A percentile compares a stretch with the other conserved stretches of the same genome.
Conservation (phyloP, 2,888 invertebrate species). For the Sipunculus nudus region DNA sequence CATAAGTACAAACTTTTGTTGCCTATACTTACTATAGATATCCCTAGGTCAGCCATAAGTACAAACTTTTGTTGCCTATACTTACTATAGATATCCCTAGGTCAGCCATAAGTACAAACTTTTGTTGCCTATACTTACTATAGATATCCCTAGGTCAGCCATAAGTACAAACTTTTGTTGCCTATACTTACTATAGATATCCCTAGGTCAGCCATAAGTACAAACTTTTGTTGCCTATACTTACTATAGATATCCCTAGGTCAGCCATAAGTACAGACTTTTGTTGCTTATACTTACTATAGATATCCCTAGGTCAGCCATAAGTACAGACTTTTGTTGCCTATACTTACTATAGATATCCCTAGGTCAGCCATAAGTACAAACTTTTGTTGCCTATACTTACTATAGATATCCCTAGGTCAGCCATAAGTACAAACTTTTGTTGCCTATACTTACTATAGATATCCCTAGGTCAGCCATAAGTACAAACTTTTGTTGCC, state of each 20-base stretch:
- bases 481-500: conserved; percentile 72
- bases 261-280: conserved; percentile 98
- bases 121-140: conserved; percentile 54
- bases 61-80: conserved; percentile 66
- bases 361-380: conserved; percentile 95
- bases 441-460: conserved; percentile 53
- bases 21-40: conserved; percentile 69
- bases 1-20: conserved; percentile 83
- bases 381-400: conserved; percentile 38
- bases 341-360: conserved; percentile 71
- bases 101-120: conserved; percentile 96
- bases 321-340: conserved; percentile 75
- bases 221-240: conserved; percentile 57
- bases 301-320: conserved; percentile 92
- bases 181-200: conserved; percentile 71
- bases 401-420: conserved; percentile 79
- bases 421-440: conserved; percentile 97
- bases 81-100: conserved; percentile 76
- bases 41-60: conserved; percentile 95
- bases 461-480: conserved; percentile 95
- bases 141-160: conserved; percentile 89
- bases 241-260: conserved; percentile 76
- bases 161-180: conserved; percentile 79
- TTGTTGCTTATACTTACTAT: conserved; percentile 54
- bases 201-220: conserved; percentile 94